Evolutionary conservation across 2,888 invertebrate species (phyloP).

Genomic region (Diadegma fenestrale): DNA sequence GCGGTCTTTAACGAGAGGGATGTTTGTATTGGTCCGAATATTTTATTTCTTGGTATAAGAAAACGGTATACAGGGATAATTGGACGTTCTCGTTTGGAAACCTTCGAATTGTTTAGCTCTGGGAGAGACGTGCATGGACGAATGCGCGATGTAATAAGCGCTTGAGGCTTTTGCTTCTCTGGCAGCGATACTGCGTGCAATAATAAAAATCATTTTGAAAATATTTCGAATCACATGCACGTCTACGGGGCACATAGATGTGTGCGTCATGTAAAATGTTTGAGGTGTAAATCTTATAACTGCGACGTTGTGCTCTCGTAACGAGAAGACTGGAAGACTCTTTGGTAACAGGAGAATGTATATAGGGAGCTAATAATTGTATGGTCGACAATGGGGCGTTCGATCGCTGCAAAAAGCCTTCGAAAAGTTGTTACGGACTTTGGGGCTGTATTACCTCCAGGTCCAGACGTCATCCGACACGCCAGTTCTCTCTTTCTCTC

Average conservation of each 20-base stretch:
- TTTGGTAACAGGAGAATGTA: constrained; percentile 20
- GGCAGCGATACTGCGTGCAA: constrained; percentile 33
- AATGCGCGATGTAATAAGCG: constrained; percentile 34
- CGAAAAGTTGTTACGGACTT: constrained; percentile 56
- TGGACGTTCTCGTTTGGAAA: constrained; percentile 54
- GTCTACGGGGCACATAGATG: not conserved
- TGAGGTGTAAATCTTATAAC: constrained; percentile 64
- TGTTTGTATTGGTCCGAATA: constrained; percentile 45
- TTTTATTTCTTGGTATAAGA: constrained; percentile 49
- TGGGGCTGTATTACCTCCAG: not conserved
- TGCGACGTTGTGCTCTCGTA: constrained; percentile 48
- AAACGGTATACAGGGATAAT: constrained; percentile 50
- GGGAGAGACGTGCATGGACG: constrained; percentile 2
- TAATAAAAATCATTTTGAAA: constrained; percentile 44
- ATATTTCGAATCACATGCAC: constrained; percentile 2
- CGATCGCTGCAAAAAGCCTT: constrained; percentile 65
- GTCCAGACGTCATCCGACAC: constrained; percentile 36
- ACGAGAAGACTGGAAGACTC: constrained; percentile 53
- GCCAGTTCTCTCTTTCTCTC: constrained; percentile 1
- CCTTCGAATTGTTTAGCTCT: constrained; percentile 60
- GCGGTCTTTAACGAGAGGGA: constrained; percentile 32
- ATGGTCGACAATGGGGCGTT: constrained; percentile 69
- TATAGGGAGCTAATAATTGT: constrained; percentile 59
- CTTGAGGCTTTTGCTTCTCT: constrained; percentile 24
- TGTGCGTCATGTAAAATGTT: constrained; percentile 7